phyloP scores from a whole-genome alignment of 1,140 invertebrate species.

The Aleiodes sp. region DNA sequence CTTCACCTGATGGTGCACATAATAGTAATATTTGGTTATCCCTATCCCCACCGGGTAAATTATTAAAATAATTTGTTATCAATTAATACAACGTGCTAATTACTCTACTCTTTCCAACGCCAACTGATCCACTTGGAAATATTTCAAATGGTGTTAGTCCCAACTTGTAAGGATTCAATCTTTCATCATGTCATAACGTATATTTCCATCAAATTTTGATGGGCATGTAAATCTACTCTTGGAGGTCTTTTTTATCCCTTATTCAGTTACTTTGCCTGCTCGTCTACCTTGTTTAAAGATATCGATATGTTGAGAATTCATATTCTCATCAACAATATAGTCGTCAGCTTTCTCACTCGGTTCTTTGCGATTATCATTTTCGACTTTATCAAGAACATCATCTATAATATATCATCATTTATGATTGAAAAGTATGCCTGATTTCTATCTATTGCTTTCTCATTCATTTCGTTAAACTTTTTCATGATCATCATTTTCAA shows the following conservation, averaged over 20 bases:
- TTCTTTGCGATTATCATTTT: slow-evolving; percentile 5
- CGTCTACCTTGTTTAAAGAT: not conserved
- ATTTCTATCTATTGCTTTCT: slow-evolving; percentile 15
- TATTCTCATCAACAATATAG: not conserved
- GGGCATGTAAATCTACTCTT: slow-evolving; percentile 20
- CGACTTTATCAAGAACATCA: no score
- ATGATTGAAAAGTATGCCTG: slow-evolving; percentile 17
- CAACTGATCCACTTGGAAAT: slow-evolving; percentile 36
- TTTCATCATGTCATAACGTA: not conserved
- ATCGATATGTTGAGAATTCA: no score
- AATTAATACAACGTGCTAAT: slow-evolving; percentile 39
- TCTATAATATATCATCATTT: slow-evolving; percentile 2
- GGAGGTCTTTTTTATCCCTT: slow-evolving; percentile 9
- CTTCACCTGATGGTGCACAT: slow-evolving; percentile 53
- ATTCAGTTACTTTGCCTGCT: not conserved
- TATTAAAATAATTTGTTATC: slow-evolving; percentile 21
- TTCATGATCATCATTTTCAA: slow-evolving; percentile 35
- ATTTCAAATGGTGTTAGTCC: slow-evolving; percentile 29
- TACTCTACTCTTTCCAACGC: slow-evolving; percentile 41
- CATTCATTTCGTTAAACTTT: slow-evolving; percentile 15
- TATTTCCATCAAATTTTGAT: not conserved
- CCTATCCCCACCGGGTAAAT: slow-evolving; percentile 10
- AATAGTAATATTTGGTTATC: slow-evolving; percentile 22
- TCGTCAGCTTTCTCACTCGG: slow-evolving; percentile 13
- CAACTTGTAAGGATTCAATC: slow-evolving; percentile 39